Evolutionary conservation across 2,888 invertebrate genomes (phyloP).

Genomic region (Microctonus hyperodae): DNA sequence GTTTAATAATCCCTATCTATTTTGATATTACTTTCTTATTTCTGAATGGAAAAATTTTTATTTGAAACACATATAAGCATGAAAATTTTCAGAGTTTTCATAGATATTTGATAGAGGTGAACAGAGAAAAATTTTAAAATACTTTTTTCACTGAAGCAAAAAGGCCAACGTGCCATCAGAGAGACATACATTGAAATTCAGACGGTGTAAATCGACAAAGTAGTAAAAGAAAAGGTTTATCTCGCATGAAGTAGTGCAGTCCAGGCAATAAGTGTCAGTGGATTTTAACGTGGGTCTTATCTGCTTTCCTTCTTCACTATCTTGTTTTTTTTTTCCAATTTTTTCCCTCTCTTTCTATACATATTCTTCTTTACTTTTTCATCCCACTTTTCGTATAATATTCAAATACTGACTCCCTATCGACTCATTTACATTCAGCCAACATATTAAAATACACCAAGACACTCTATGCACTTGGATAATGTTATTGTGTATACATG

Average conservation of each 20-base stretch:
- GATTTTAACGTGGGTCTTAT: constrained; percentile 41
- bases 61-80: too few relatives aligned
- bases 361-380: background rate
- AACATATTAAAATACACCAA: background rate
- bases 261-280: constrained; percentile 54
- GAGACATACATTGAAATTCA: constrained; percentile 44
- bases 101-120: background rate
- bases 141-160: background rate
- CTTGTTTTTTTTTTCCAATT: background rate
- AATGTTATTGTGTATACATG: background rate
- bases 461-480: background rate
- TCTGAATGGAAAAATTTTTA: too few relatives aligned
- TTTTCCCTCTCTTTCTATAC: background rate
- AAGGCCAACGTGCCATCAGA: background rate
- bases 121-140: background rate
- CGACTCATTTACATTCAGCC: background rate
- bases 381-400: background rate
- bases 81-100: too few relatives aligned
- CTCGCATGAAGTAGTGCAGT: constrained; percentile 26
- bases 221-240: constrained; percentile 21
- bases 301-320: background rate
- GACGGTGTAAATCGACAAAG: constrained; percentile 30
- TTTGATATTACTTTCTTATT: too few relatives aligned
- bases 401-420: constrained; percentile 12
- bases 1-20: too few relatives aligned